phyloP scores from a whole-genome alignment of 2,797 vertebrate species.

The Catharus ustulatus region DNA sequence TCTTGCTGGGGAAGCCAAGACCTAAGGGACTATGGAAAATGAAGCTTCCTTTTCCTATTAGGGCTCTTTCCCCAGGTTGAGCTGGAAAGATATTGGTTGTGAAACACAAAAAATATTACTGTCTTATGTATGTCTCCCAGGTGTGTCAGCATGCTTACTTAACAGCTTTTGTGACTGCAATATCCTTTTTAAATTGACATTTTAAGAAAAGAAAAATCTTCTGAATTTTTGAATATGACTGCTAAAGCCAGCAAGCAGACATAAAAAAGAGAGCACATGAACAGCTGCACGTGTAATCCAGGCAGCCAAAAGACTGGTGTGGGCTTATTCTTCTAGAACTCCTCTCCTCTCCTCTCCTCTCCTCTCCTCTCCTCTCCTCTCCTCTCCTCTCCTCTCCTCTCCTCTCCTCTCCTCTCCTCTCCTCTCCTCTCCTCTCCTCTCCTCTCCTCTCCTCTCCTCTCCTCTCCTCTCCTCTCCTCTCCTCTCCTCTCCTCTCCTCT shows the following conservation, averaged over 20 bases:
- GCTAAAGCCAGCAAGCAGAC: neutral
- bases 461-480: neutral
- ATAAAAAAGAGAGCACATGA: neutral
- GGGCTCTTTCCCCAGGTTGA: neutral
- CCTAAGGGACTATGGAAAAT: neutral
- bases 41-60: neutral
- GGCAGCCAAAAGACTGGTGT: neutral
- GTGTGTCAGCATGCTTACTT: neutral
- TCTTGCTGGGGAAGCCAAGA: neutral
- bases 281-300: constrained; percentile 33
- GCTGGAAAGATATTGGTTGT: neutral
- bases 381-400: neutral
- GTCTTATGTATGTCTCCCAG: neutral
- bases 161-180: neutral
- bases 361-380: neutral
- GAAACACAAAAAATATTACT: neutral
- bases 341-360: neutral
- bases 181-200: neutral
- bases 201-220: constrained; percentile 12
- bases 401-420: neutral
- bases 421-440: neutral
- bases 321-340: neutral
- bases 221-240: neutral
- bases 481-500: neutral
- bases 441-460: neutral